Base-by-base conservation (phyloP, 92 coral and sea anemone genomes). In the Montipora capitata region DNA sequence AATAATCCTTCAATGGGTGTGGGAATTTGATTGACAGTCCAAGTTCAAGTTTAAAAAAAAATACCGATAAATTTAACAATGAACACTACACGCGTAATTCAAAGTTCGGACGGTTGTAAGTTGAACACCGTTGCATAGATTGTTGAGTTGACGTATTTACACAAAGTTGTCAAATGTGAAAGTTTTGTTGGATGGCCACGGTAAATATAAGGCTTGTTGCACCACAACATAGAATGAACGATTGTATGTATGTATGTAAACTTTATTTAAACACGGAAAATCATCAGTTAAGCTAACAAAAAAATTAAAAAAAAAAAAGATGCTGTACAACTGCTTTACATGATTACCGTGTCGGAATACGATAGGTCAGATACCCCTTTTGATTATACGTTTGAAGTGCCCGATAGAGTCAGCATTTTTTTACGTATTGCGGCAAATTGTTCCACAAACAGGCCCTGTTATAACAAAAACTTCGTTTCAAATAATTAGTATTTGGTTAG, bases 331-430 rank as follows among this genome's bases (percentile, higher is more conserved):
- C 91, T 87, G 86, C 7, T 78, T 87, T 87, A 87, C 91, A 79
- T 44, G 85, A 87, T 78, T 87, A 80, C 86, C 86, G 91, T 77
- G 90, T 71, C 86, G 79, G 78, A 67, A 80, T 73, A 86, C 91
- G 79, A 67, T 87, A 70, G n/a, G 68, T 52, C 51, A 69, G 57
- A 75, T 27, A 57, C 57, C 14, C 41, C 17, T 27, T 12, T 78
- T 69, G 59, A 86, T 79, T 39, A 68, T 45, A 20, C 80, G 72
- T 67, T 86, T 86, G 68, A 86, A 86, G 15, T 40, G 48, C 15
- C 41, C 66, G 16, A 75, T 38, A 18, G 91, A 81, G 81, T 48
- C 65, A 57, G 68, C 82, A 11, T 88, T 58, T 63, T 59, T 81
- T 49, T 81, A 35, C 35, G 7, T 72, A 20, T 64, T 80, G 75